These are phyloP conservation scores for Watsonalla binaria DNA, from an alignment of 2,888 invertebrate species.

Conservation along the genomic window DNA sequence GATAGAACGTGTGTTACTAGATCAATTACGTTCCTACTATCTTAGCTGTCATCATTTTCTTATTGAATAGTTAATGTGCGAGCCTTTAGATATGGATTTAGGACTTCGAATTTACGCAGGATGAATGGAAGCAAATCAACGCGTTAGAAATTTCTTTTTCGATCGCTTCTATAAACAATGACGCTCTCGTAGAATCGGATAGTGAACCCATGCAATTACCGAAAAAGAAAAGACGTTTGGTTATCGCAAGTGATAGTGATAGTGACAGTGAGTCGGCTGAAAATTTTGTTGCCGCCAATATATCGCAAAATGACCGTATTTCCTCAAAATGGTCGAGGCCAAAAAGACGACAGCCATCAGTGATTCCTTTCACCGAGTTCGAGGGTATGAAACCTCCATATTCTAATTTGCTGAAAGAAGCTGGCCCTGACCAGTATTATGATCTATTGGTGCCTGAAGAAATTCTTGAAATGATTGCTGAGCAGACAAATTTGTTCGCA, in stretches of 20 bases:
- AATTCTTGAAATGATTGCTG: slow-evolving; percentile 25
- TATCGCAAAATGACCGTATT: slow-evolving; percentile 23
- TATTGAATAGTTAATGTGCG: slow-evolving; percentile 23
- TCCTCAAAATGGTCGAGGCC: slow-evolving; percentile 24
- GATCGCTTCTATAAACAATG: slow-evolving; percentile 22
- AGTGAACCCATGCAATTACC: slow-evolving; percentile 23
- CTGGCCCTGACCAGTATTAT: slow-evolving; percentile 24
- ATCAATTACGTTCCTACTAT: slow-evolving; percentile 24
- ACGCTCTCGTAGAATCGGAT: slow-evolving; percentile 21
- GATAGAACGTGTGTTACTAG: slow-evolving; percentile 23
- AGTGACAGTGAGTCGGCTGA: slow-evolving; percentile 26
- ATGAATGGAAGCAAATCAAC: slow-evolving; percentile 23
- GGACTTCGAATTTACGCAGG: slow-evolving; percentile 26
- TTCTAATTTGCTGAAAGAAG: slow-evolving; percentile 24
- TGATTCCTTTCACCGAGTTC: slow-evolving; percentile 23
- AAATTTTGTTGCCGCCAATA: slow-evolving; percentile 28
- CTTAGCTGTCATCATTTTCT: slow-evolving; percentile 23
- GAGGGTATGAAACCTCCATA: slow-evolving; percentile 19
- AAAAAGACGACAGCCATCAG: slow-evolving; percentile 25
- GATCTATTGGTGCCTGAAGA: slow-evolving; percentile 26
- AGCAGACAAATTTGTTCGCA: slow-evolving; percentile 27
- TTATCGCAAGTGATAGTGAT: slow-evolving; percentile 19
- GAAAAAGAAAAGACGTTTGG: slow-evolving; percentile 26
- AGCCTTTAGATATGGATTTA: slow-evolving; percentile 21
- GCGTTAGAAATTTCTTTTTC: slow-evolving; percentile 23